Evolutionary conservation across 92 coral and sea anemone genomes (phyloP), one percentile per base, ranked within the genome.

Genomic region (Umimayanthus kanabou): DNA sequence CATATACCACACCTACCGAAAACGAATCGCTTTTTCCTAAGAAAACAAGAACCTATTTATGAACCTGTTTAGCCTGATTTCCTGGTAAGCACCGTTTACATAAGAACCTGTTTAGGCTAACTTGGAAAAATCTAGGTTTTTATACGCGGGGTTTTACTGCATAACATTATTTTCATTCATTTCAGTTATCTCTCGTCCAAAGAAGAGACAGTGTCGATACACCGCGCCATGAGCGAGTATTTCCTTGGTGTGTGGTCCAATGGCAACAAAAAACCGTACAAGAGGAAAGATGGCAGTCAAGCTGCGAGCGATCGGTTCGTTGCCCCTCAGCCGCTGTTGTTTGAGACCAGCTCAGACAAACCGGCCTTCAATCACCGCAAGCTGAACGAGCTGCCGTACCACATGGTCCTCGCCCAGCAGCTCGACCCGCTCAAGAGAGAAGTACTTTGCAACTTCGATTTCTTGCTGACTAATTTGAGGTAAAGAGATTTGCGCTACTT

Each of bases 301-400:
- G 25, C 76, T 9, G 45, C 85, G n/a, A 94, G 93, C 23, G 93
- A 94, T 80, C 96, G 98, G 81, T 87, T 93, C 18, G 98, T 94
- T 70, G 87, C 98, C 40, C 87, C 83, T 30, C 98, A 94, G 81
- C 96, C 98, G 4, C 86, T 94, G 87, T 80, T 88, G 65, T 94
- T 89, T 67, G 91, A 93, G 81, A 81, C 91, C 23, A 89, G 67
- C 76, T 80, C 84, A 30, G 82, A 88, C 78, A 26, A 47, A 67
- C 88, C 79, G 47, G 75, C 90, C 45, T 93, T 67, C 80, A 93
- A 93, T 64, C 90, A 91, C 72, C 92, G 96, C 30, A 93, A 93
- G 77, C 88, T 93, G 65, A 93, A 88, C 71, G 96, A 93, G 70
- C 89, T 93, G 39, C 96, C 96, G 1, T 91, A 82, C 75, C 94